These are phyloP conservation scores for Rhea americana DNA, from an alignment of 2,113 vertebrate species.

Conservation along the genomic window DNA sequence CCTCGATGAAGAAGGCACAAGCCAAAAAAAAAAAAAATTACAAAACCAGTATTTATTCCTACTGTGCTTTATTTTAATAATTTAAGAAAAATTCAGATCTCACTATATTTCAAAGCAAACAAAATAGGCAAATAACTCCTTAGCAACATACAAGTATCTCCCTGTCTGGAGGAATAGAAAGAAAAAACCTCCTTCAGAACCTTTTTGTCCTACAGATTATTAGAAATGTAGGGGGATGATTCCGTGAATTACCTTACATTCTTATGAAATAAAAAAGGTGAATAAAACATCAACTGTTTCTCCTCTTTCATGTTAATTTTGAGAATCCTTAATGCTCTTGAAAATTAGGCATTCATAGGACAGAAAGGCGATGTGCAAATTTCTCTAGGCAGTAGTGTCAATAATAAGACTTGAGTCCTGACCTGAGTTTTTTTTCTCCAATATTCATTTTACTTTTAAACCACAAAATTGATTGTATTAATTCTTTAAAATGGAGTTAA, in stretches of 20 bases:
- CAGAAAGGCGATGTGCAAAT: neutral
- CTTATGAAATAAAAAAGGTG: neutral
- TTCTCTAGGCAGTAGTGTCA: neutral
- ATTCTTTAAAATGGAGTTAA: neutral
- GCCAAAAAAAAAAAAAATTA: neutral
- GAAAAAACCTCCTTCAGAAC: neutral
- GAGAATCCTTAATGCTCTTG: neutral
- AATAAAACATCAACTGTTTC: neutral
- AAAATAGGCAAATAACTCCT: neutral
- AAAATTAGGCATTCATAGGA: neutral
- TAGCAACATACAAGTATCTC: neutral
- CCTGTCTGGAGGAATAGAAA: neutral
- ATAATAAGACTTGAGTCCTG: neutral
- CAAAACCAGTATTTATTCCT: neutral
- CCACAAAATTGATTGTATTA: neutral
- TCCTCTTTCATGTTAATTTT: neutral
- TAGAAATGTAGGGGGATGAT: neutral
- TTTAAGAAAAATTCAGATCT: neutral
- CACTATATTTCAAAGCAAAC: neutral
- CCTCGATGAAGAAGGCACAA: neutral
- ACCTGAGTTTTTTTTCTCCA: neutral
- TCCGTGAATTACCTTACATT: neutral
- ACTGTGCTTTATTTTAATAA: neutral
- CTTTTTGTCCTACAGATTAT: neutral
- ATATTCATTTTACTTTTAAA: constrained; percentile 25